Evolutionary conservation across 2,888 invertebrate genomes (phyloP), one percentile per base, ranked within the genome.

Genomic region (Gibbula magus): DNA sequence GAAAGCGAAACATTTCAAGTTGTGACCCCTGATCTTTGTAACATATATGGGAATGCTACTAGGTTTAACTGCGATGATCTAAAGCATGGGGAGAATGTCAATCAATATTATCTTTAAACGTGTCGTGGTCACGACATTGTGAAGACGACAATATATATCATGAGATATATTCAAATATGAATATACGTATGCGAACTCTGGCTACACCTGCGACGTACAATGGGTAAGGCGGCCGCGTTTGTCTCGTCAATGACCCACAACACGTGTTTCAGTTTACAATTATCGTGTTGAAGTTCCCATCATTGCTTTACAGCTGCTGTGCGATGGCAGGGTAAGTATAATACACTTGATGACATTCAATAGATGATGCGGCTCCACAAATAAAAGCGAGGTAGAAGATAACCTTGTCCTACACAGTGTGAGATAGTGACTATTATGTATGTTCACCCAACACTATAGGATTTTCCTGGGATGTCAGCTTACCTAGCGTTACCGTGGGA

Each of bases 1-100:
- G 61, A 61, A 61, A 61, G 61, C 29, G 61, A 61, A 25, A 61
- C 61, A 61, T 61, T 61, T 61, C 29, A 29, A 61, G 61, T 61
- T 29, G 10, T 29, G 61, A 29, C 61, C 61, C 29, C 29, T 61
- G 61, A 61, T 61, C 61, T 61, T 61, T 61, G 16, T 13, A 29
- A 61, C 1, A 22, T 22, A 61, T 25, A 29, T 25, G 29, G 61
- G 61, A 61, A 61, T 61, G 29, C 61, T 3, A 61, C 61, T 61
- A 16, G 61, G 29, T 29, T 61, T 61, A 61, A 61, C 61, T 61
- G 61, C 25, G 25, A 29, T 29, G 25, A 61, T 29, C 61, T 61
- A 25, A 61, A 61, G 29, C 61, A 61, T 61, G 25, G 25, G 18
- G 61, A n/a, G 61, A 61, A 61, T 61, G 13, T 29, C 29, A 61